Conservation (phyloP, 1,140 invertebrate genomes). For the Tetraneura akinire region DNA sequence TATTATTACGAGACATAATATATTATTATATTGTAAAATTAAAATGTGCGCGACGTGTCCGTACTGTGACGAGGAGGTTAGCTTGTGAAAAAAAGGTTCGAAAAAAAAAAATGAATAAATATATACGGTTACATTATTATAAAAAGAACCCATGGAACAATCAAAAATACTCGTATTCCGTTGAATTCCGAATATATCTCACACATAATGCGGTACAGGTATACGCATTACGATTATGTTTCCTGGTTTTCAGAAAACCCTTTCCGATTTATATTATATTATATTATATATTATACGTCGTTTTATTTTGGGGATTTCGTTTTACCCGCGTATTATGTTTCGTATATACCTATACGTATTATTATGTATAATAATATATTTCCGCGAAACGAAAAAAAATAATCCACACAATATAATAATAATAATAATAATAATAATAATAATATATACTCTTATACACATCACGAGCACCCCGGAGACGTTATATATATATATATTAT, state of each 20-base stretch:
- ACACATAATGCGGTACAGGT: not conserved
- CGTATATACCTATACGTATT: no score
- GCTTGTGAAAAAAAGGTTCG: not conserved
- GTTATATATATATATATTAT: no score
- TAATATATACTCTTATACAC: no score
- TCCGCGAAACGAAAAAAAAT: constrained; percentile 21
- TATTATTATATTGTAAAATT: no score
- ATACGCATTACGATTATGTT: not conserved
- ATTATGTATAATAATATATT: no score
- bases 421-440: no score
- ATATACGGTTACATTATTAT: not conserved
- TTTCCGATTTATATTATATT: constrained; percentile 19
- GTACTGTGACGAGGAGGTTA: not conserved
- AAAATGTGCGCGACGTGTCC: not conserved
- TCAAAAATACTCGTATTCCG: not conserved
- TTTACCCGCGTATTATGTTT: not conserved
- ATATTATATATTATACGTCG: no score
- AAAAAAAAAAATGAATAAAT: not conserved
- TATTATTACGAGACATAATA: no score
- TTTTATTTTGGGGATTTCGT: not conserved
- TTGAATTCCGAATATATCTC: no score
- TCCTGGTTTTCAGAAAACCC: constrained; percentile 23
- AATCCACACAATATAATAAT: no score
- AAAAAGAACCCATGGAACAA: not conserved
- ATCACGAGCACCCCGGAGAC: constrained; percentile 12